Evolutionary conservation across 2,888 invertebrate genomes (phyloP).

Genomic region (Onchidella celtica): DNA sequence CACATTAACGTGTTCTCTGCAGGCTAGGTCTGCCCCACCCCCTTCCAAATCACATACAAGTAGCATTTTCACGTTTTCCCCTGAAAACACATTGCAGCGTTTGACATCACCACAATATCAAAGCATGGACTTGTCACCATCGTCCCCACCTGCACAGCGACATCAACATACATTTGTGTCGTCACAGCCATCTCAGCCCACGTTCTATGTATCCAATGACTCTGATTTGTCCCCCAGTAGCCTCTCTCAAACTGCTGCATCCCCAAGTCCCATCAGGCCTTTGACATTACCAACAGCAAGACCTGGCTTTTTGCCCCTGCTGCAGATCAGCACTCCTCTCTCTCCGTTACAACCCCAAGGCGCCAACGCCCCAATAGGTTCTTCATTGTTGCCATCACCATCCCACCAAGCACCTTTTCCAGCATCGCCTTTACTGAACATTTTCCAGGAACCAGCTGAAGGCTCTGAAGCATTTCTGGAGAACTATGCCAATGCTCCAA

Average conservation of each 20-base stretch:
- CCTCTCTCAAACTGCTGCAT: constrained; percentile 29
- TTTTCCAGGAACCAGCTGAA: constrained; percentile 15
- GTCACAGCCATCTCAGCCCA: not conserved
- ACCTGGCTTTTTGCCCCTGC: constrained; percentile 27
- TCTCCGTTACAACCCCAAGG: not conserved
- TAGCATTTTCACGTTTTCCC: constrained; percentile 17
- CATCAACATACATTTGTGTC: not conserved
- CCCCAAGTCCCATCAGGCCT: not conserved
- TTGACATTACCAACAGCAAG: not conserved
- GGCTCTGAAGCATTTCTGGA: not conserved
- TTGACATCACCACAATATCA: too few species aligned
- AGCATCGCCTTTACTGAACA: constrained; percentile 22
- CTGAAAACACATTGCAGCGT: not conserved
- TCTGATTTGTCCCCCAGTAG: not conserved
- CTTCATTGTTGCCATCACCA: constrained; percentile 9
- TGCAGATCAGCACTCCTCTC: constrained; percentile 23
- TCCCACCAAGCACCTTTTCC: not conserved
- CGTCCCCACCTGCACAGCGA: not conserved
- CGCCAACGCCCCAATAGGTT: not conserved
- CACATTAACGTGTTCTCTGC: not conserved
- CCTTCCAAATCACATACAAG: not conserved
- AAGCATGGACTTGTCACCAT: constrained; percentile 12
- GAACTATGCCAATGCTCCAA: constrained; percentile 13
- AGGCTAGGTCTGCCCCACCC: not conserved
- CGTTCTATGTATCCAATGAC: not conserved